These are phyloP conservation scores for Rhizomys pruinosus DNA, from an alignment of 2,113 vertebrate genomes.

Conservation along the genomic window DNA sequence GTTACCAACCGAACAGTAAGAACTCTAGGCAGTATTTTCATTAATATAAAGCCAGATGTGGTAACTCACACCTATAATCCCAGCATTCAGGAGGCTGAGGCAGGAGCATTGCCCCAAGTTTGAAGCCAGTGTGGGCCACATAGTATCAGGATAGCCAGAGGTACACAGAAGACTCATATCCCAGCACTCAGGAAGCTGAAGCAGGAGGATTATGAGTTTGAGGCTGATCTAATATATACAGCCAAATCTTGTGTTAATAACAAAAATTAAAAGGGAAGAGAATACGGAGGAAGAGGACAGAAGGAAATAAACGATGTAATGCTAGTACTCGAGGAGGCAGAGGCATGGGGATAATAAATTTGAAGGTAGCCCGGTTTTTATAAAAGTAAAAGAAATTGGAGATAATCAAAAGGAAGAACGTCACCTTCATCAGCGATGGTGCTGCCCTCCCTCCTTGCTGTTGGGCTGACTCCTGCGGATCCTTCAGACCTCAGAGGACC, in stretches of 20 bases:
- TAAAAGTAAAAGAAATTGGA: neutral
- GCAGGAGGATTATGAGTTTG: neutral
- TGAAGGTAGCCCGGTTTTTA: neutral
- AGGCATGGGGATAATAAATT: neutral
- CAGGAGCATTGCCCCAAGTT: neutral
- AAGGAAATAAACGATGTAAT: neutral
- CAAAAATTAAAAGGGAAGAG: neutral
- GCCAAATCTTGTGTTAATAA: neutral
- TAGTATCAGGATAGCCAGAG: neutral
- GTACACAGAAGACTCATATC: neutral
- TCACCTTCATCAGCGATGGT: neutral
- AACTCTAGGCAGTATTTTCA: neutral
- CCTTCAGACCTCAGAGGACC: neutral
- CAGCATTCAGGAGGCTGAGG: neutral
- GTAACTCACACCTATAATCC: too few species aligned
- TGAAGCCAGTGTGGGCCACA: neutral
- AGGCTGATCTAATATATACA: neutral
- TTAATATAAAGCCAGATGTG: neutral
- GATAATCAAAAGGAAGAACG: neutral
- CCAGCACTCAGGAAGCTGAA: neutral
- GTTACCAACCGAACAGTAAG: neutral
- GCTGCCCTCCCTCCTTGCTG: accelerated
- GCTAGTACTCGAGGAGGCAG: neutral
- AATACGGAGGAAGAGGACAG: neutral
- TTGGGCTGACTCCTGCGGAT: neutral